Conservation (phyloP, 1,140 invertebrate species). For the Penaeus japonicus region DNA sequence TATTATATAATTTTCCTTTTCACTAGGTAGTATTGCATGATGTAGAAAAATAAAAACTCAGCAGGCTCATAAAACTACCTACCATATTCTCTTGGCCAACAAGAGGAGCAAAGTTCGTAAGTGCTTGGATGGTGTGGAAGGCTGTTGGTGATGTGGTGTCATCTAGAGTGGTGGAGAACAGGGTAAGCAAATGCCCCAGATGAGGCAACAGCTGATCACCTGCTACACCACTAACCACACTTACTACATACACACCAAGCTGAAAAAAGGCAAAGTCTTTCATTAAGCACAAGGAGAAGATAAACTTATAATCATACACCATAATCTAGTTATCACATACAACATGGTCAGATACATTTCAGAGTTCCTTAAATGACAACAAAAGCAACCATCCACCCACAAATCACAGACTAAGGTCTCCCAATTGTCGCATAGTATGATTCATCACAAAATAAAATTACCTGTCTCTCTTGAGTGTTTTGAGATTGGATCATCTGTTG, state of each 20-base stretch:
- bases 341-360: too few relatives aligned
- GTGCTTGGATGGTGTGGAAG: conserved; percentile 71
- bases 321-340: too few relatives aligned
- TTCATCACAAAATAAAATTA: conserved; percentile 58
- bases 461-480: conserved; percentile 70
- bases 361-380: neutral
- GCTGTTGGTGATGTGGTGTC: conserved; percentile 67
- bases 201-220: conserved; percentile 70
- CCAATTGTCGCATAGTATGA: neutral
- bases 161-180: conserved; percentile 69
- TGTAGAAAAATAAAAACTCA: too few relatives aligned
- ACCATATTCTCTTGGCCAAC: conserved; percentile 71
- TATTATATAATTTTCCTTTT: neutral
- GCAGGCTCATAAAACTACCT: conserved; percentile 58
- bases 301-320: too few relatives aligned
- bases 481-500: conserved; percentile 69
- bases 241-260: conserved; percentile 74
- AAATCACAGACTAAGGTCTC: conserved; percentile 8
- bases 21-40: too few relatives aligned
- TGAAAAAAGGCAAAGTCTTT: conserved; percentile 62
- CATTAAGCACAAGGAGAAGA: too few relatives aligned
- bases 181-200: conserved; percentile 66
- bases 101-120: conserved; percentile 71
- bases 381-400: neutral
- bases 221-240: conserved; percentile 72